Evolutionary conservation across 92 coral and sea anemone genomes (phyloP).

Genomic region (Blastomussa wellsi): DNA sequence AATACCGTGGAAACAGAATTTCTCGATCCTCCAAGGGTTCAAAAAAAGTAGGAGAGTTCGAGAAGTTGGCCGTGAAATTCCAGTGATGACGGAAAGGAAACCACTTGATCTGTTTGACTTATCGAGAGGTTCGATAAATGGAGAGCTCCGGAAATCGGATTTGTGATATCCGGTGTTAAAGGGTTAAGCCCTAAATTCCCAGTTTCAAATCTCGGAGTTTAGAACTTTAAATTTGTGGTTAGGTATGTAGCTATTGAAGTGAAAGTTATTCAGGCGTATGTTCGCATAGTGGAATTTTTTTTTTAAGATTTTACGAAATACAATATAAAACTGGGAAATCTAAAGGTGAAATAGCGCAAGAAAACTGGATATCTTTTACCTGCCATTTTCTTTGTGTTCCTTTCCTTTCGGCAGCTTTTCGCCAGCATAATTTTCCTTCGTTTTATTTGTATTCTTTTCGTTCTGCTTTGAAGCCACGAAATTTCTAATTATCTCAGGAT

Average conservation of each 20-base stretch:
- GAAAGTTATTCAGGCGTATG: neutral
- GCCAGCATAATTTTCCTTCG: slow-evolving; percentile 18
- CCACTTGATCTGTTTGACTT: too few relatives aligned
- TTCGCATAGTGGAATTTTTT: neutral
- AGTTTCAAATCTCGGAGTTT: neutral
- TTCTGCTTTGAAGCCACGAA: slow-evolving; percentile 60
- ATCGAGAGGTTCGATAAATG: too few relatives aligned
- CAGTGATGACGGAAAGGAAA: too few relatives aligned
- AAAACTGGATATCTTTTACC: slow-evolving; percentile 2
- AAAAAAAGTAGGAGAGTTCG: too few relatives aligned
- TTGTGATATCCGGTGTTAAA: neutral
- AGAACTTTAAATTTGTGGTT: neutral
- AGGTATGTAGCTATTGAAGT: neutral
- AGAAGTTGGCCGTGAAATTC: too few relatives aligned
- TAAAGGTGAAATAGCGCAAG: neutral
- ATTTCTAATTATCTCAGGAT: slow-evolving; percentile 74
- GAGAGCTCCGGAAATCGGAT: too few relatives aligned
- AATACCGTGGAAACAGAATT: neutral
- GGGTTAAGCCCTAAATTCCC: neutral
- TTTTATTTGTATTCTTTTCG: slow-evolving; percentile 65
- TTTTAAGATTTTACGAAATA: neutral
- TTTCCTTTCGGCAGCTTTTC: slow-evolving; percentile 21
- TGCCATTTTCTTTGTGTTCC: slow-evolving; percentile 1
- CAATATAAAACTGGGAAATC: neutral
- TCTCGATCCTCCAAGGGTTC: too few relatives aligned